Percentiles rank a stretch among this genome's conserved stretches.
These are phyloP conservation scores for Adelognathus sp. DNA, from an alignment of 2,888 invertebrate species.

Conservation along the genomic window DNA sequence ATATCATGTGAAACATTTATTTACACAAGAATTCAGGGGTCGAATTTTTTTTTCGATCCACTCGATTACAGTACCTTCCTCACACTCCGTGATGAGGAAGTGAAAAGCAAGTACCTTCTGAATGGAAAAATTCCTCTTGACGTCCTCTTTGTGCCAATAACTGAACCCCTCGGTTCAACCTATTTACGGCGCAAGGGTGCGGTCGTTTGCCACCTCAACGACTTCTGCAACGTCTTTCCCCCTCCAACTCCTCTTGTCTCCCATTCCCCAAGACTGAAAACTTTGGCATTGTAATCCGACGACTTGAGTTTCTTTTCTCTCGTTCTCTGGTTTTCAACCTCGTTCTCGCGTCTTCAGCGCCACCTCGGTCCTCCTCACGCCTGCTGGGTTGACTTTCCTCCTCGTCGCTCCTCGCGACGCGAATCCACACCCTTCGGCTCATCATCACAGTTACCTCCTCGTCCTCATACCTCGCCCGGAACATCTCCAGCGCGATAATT, in stretches of 20 bases:
- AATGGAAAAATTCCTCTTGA: background rate
- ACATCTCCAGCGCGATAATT: slow-evolving; percentile 50
- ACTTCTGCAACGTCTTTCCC: slow-evolving; percentile 46
- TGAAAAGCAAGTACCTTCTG: background rate
- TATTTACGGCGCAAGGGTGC: slow-evolving; percentile 50
- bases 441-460: slow-evolving; percentile 28
- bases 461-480: slow-evolving; percentile 16
- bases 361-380: slow-evolving; percentile 40
- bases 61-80: too few species aligned
- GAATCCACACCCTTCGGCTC: slow-evolving; percentile 4
- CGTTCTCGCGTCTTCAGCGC: background rate
- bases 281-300: slow-evolving; percentile 63
- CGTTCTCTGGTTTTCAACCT: slow-evolving; percentile 21
- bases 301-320: slow-evolving; percentile 32
- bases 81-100: too few species aligned
- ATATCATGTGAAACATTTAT: too few species aligned
- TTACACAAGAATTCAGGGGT: too few species aligned
- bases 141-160: slow-evolving; percentile 1
- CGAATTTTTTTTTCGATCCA: too few species aligned
- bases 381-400: slow-evolving; percentile 41
- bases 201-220: slow-evolving; percentile 58
- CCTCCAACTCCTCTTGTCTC: background rate
- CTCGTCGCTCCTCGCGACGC: slow-evolving; percentile 20
- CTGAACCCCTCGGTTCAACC: background rate
- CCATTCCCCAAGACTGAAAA: slow-evolving; percentile 43